phyloP scores from a whole-genome alignment of 2,888 invertebrate species.

The Vesta saturnalis region DNA sequence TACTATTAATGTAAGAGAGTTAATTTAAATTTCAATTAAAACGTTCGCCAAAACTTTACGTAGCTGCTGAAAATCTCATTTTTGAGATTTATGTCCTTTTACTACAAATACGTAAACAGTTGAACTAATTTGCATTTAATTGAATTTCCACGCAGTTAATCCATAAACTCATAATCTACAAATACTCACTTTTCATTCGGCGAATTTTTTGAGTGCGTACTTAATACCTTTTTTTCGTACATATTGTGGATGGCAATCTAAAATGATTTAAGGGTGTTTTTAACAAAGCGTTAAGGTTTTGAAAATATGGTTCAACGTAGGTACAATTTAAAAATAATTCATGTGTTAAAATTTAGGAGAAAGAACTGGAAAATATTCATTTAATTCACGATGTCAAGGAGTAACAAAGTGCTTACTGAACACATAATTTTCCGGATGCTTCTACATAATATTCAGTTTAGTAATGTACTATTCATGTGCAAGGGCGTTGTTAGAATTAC shows the following conservation, averaged over 20 bases:
- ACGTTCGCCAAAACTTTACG: neutral
- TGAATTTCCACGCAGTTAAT: constrained; percentile 5
- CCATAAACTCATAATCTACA: neutral
- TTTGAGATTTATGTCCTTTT: constrained; percentile 6
- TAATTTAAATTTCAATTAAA: neutral
- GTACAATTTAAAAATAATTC: too few species aligned
- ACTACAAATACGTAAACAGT: constrained; percentile 4
- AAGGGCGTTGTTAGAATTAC: neutral
- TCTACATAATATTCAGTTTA: neutral
- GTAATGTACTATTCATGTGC: neutral
- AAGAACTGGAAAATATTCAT: too few species aligned
- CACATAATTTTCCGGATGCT: neutral
- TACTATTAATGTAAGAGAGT: neutral
- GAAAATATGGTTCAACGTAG: too few species aligned
- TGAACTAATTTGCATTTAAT: constrained; percentile 7
- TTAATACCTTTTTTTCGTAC: neutral
- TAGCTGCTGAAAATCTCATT: constrained; percentile 3
- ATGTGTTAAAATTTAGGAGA: too few species aligned
- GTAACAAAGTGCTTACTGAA: neutral
- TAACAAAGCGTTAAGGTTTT: neutral
- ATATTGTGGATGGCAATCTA: neutral
- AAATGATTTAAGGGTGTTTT: neutral
- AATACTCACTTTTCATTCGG: neutral
- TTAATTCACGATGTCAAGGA: neutral
- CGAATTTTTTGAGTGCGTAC: neutral